phyloP scores from a whole-genome alignment of 2,113 vertebrate genomes.

The Clarias magur region DNA sequence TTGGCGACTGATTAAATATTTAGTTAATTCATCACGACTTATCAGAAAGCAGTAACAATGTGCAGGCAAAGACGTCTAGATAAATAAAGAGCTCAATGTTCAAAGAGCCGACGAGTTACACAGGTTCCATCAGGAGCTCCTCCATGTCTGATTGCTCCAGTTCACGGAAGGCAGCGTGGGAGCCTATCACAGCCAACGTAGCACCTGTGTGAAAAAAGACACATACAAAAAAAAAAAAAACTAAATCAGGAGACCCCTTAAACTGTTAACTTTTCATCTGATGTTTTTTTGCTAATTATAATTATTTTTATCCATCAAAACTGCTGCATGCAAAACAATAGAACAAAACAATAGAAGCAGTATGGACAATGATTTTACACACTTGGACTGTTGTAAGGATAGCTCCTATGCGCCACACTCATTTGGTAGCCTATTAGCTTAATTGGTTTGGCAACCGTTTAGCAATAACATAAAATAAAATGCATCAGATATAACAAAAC shows the following conservation, averaged over 20 bases:
- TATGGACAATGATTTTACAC: too few relatives aligned
- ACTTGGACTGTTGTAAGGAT: too few relatives aligned
- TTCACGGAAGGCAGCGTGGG: conserved; percentile 84
- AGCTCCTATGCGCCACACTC: too few relatives aligned
- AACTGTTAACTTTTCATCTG: too few relatives aligned
- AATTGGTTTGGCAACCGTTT: too few relatives aligned
- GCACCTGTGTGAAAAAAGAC: conserved; percentile 72
- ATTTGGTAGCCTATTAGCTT: too few relatives aligned
- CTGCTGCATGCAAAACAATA: too few relatives aligned
- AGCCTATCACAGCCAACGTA: conserved; percentile 84
- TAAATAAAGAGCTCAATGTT: conserved; percentile 30
- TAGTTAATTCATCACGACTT: neutral
- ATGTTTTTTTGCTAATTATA: too few relatives aligned
- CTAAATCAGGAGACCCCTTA: neutral
- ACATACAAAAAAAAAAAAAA: neutral
- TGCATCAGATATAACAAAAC: too few relatives aligned
- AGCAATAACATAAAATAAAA: too few relatives aligned
- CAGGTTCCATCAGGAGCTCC: conserved; percentile 84
- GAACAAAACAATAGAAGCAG: too few relatives aligned
- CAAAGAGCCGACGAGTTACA: conserved; percentile 62
- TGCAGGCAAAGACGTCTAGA: conserved; percentile 43
- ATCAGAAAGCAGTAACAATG: conserved; percentile 21
- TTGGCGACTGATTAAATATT: neutral
- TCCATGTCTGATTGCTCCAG: conserved; percentile 77
- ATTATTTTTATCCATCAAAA: too few relatives aligned